Evolutionary conservation across 2,797 vertebrate genomes (phyloP).

Genomic region (Knipowitschia caucasica): DNA sequence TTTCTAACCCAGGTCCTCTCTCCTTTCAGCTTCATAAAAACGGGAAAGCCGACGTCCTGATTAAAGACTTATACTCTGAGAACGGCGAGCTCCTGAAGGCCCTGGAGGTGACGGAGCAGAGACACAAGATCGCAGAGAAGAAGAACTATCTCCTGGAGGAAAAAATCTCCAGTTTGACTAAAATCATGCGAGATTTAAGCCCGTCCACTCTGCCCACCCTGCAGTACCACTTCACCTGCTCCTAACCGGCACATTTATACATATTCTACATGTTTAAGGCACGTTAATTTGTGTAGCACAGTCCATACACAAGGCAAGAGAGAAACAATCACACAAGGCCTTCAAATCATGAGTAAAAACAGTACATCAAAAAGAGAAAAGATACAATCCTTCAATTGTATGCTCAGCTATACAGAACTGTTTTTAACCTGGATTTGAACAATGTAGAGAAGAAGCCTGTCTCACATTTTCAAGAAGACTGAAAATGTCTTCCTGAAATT

Average conservation of each 20-base stretch:
- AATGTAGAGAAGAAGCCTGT: too few relatives aligned
- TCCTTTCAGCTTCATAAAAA: slow-evolving; percentile 81
- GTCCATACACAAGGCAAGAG: too few relatives aligned
- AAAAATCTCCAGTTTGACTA: slow-evolving; percentile 90
- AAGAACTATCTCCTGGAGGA: slow-evolving; percentile 92
- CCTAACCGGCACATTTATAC: neutral
- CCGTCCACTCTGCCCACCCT: slow-evolving; percentile 65
- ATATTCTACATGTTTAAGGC: too few relatives aligned
- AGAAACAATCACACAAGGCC: too few relatives aligned
- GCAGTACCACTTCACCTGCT: slow-evolving; percentile 55
- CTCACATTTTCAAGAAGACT: too few relatives aligned
- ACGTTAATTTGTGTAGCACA: too few relatives aligned
- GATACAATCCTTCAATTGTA: too few relatives aligned
- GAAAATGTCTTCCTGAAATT: neutral
- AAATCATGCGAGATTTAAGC: slow-evolving; percentile 85
- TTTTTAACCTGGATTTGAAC: too few relatives aligned
- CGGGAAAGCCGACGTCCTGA: slow-evolving; percentile 81
- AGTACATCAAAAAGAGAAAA: too few relatives aligned
- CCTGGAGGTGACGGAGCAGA: slow-evolving; percentile 85
- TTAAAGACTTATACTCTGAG: slow-evolving; percentile 89
- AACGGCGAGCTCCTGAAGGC: slow-evolving; percentile 87
- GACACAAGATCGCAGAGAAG: slow-evolving; percentile 86
- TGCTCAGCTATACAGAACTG: too few relatives aligned
- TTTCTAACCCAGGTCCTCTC: neutral
- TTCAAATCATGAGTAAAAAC: too few relatives aligned